A percentile compares a stretch with the other conserved stretches of the same genome.
Evolutionary conservation across 92 coral and sea anemone species (phyloP).

Genomic region (Chrysogorgia sp.): DNA sequence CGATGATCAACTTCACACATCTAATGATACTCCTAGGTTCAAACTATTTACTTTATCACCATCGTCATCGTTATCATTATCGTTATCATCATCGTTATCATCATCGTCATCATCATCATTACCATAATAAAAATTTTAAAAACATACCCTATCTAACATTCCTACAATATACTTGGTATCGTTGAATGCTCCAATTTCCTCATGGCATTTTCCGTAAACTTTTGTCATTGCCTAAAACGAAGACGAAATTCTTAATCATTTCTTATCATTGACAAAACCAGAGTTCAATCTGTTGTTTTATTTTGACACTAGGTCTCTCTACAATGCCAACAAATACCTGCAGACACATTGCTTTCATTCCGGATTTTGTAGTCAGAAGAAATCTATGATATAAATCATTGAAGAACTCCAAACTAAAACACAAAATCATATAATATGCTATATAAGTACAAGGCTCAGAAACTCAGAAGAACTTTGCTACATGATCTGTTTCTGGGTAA

Average conservation of each 20-base stretch:
- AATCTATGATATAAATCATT: slow-evolving; percentile 97
- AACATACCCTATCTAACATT: slow-evolving; percentile 90
- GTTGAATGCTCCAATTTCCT: slow-evolving; percentile 94
- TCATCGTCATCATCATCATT: not conserved
- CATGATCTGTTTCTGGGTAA: not conserved
- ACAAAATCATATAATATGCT: not conserved
- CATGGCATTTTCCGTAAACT: slow-evolving; percentile 89
- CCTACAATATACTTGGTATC: slow-evolving; percentile 97
- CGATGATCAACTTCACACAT: no score
- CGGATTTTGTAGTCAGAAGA: slow-evolving; percentile 83
- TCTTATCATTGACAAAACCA: not conserved
- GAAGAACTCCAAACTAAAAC: slow-evolving; percentile 87
- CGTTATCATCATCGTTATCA: not conserved
- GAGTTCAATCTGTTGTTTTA: not conserved
- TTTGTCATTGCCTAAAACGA: slow-evolving; percentile 89
- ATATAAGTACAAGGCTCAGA: not conserved
- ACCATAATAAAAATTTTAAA: not conserved
- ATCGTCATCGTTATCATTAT: not conserved
- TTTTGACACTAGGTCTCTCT: not conserved
- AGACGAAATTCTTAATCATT: not conserved
- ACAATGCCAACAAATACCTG: slow-evolving; percentile 60
- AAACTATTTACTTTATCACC: not conserved
- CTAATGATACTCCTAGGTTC: not conserved
- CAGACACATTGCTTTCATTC: slow-evolving; percentile 97
- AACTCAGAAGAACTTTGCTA: not conserved